Conservation (phyloP, 1,140 invertebrate species). For the Conus ventricosus region DNA sequence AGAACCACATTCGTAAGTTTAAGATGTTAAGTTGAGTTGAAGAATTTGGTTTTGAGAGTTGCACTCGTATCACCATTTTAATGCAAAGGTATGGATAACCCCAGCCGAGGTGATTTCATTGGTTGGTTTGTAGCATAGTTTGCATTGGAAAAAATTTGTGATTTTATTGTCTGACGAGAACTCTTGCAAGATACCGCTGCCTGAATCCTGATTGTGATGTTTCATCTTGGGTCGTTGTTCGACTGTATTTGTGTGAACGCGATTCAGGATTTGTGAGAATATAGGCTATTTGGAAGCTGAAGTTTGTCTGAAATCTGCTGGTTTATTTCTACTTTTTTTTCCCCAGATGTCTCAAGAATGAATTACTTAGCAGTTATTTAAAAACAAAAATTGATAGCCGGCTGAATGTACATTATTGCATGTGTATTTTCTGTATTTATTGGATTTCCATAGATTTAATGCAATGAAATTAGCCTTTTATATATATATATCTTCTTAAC, state of each 20-base stretch:
- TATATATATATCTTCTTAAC: no score
- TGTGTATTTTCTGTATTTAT: no score
- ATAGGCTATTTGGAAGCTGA: not conserved
- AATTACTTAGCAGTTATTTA: not conserved
- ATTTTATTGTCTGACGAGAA: not conserved
- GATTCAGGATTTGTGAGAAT: not conserved
- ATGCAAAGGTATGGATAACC: not conserved
- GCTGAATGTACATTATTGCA: no score
- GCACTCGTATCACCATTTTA: constrained; percentile 7
- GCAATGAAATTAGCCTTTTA: no score
- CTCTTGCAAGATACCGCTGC: not conserved
- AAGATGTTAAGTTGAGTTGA: constrained; percentile 18
- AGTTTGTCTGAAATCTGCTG: not conserved
- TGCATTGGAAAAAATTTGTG: not conserved
- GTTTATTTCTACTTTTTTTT: not conserved
- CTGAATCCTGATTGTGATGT: not conserved
- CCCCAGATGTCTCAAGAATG: not conserved
- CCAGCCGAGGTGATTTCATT: not conserved
- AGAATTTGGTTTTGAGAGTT: constrained; percentile 13
- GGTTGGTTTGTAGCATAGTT: constrained; percentile 2
- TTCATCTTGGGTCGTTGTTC: not conserved
- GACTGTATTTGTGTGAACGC: not conserved
- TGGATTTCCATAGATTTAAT: no score
- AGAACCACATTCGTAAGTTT: constrained; percentile 38
- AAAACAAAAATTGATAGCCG: no score